A percentile compares a stretch with the other conserved stretches of the same genome.
Conservation (phyloP, 2,888 invertebrate species). For the Stomorhina lunata region DNA sequence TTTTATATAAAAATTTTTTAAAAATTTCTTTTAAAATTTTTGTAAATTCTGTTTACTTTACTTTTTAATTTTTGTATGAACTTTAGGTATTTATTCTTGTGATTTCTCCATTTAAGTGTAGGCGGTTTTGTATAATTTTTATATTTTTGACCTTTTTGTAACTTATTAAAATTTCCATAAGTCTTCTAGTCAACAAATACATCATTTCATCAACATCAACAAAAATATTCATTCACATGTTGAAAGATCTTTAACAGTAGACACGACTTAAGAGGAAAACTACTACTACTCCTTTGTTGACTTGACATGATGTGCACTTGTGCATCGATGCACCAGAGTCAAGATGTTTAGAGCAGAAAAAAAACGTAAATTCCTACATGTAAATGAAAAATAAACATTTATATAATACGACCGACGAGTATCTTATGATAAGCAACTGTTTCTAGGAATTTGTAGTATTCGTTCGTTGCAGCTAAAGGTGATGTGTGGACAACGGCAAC, state of each 20-base stretch:
- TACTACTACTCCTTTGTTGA: slow-evolving; percentile 25
- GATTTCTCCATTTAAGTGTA: no score
- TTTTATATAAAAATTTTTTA: no score
- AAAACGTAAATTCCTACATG: neutral
- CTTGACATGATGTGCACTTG: slow-evolving; percentile 47
- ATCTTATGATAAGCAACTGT: slow-evolving; percentile 54
- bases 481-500: slow-evolving; percentile 29
- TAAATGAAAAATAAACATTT: slow-evolving; percentile 45
- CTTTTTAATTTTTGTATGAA: no score
- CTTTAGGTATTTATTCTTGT: no score
- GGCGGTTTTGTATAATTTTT: neutral
- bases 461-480: no score
- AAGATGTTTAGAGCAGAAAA: neutral
- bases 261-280: neutral
- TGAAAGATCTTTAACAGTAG: slow-evolving; percentile 51
- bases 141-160: slow-evolving; percentile 32
- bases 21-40: no score
- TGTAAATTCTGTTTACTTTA: no score
- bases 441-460: slow-evolving; percentile 30
- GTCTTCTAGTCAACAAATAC: slow-evolving; percentile 36
- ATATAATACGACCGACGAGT: no score
- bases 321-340: slow-evolving; percentile 18
- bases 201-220: slow-evolving; percentile 30
- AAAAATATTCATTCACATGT: slow-evolving; percentile 40
- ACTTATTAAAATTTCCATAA: slow-evolving; percentile 15